Conservation (phyloP, 2,113 vertebrate species). For the Corythornis madagascariensis region DNA sequence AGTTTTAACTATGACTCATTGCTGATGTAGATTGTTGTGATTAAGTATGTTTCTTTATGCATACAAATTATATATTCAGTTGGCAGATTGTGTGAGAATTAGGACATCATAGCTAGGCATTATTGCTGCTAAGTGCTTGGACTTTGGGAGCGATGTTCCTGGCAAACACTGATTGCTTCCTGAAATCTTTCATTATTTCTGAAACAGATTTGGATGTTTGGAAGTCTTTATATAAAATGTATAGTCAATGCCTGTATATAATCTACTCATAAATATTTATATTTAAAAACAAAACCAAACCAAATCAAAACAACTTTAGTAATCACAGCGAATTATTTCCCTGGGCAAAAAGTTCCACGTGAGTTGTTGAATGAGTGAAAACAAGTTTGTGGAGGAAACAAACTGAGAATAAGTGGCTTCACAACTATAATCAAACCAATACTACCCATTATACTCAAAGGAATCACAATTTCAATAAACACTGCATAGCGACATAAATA, state of each 20-base stretch:
- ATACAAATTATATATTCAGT: slow-evolving; percentile 40
- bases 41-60: slow-evolving; percentile 44
- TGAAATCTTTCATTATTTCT: neutral
- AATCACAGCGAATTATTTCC: slow-evolving; percentile 24
- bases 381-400: neutral
- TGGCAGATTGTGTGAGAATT: slow-evolving; percentile 9
- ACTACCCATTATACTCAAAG: neutral
- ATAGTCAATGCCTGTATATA: neutral
- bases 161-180: neutral
- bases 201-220: neutral
- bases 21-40: slow-evolving; percentile 58
- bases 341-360: neutral
- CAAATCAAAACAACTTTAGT: neutral
- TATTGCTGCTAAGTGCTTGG: neutral
- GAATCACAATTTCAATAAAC: neutral
- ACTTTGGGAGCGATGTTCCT: neutral
- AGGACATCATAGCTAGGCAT: neutral
- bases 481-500: neutral
- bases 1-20: slow-evolving; percentile 57
- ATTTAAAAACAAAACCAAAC: neutral
- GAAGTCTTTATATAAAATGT: neutral
- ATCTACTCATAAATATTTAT: neutral
- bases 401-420: slow-evolving; percentile 10
- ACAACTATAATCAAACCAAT: neutral
- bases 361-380: neutral